Percentiles rank a stretch among this genome's conserved stretches.
These are phyloP conservation scores for Alloscopus bannaensis DNA, from an alignment of 2,888 invertebrate species.

Conservation along the genomic window DNA sequence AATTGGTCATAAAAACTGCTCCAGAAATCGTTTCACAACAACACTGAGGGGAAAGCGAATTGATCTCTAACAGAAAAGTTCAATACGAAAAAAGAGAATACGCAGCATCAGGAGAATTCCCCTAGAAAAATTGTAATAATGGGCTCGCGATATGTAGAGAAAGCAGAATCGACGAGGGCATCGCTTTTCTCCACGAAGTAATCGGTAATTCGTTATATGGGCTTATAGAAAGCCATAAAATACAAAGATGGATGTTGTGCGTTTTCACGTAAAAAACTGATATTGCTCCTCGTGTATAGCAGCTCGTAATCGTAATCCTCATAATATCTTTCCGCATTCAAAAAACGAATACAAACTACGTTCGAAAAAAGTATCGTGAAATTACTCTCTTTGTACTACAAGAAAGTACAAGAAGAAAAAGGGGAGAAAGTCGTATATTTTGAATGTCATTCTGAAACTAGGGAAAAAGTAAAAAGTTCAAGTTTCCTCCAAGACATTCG, in stretches of 20 bases:
- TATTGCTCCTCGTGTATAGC: neutral
- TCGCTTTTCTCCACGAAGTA: too few species aligned
- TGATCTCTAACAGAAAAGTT: slow-evolving; percentile 27
- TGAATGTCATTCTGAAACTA: too few species aligned
- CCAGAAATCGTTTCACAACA: slow-evolving; percentile 5
- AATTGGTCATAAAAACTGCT: slow-evolving; percentile 40
- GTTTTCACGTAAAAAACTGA: too few species aligned
- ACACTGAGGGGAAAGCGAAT: neutral
- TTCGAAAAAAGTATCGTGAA: neutral
- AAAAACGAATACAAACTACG: too few species aligned
- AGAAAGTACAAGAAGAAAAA: slow-evolving; percentile 16
- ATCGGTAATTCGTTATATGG: slow-evolving; percentile 37
- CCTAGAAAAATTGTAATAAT: too few species aligned
- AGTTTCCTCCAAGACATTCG: too few species aligned
- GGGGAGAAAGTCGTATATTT: too few species aligned
- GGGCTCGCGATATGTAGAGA: too few species aligned
- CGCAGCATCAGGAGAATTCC: neutral
- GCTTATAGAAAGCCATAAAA: slow-evolving; percentile 40
- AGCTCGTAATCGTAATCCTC: slow-evolving; percentile 20
- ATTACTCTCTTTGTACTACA: neutral
- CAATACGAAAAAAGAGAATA: too few species aligned
- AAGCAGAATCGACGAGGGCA: too few species aligned
- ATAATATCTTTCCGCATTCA: slow-evolving; percentile 4
- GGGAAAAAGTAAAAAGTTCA: too few species aligned
- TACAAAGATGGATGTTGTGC: slow-evolving; percentile 37